These are phyloP conservation scores for Cydia fagiglandana DNA, from an alignment of 1,140 invertebrate species.

Conservation along the genomic window DNA sequence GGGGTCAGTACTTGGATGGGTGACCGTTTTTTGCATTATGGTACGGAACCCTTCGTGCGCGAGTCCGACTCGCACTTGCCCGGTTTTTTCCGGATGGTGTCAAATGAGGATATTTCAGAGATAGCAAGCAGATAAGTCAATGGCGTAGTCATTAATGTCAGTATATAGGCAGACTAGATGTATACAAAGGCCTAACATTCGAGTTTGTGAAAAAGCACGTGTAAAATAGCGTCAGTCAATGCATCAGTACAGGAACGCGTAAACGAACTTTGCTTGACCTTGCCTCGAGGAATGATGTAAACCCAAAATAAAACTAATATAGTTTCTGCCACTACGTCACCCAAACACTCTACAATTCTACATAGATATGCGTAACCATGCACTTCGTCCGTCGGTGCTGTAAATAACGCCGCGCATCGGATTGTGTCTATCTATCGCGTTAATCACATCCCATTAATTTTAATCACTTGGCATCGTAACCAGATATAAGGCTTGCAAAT, in stretches of 20 bases:
- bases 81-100: no score
- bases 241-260: background rate
- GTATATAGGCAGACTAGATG: background rate
- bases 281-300: slow-evolving; percentile 19
- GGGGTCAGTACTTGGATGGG: no score
- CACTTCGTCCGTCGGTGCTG: background rate
- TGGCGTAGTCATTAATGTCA: no score
- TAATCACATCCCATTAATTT: slow-evolving; percentile 18
- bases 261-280: slow-evolving; percentile 27
- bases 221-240: slow-evolving; percentile 13
- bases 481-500: background rate
- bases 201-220: background rate
- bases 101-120: no score
- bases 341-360: background rate
- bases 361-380: background rate
- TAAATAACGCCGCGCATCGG: slow-evolving; percentile 6
- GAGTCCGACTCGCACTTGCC: no score
- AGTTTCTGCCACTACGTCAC: slow-evolving; percentile 13
- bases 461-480: slow-evolving; percentile 18
- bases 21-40: no score
- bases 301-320: slow-evolving; percentile 20
- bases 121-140: no score
- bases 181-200: background rate
- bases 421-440: background rate
- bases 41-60: no score